Conservation (phyloP, 2,113 vertebrate species). For the Pandion haliaetus region DNA sequence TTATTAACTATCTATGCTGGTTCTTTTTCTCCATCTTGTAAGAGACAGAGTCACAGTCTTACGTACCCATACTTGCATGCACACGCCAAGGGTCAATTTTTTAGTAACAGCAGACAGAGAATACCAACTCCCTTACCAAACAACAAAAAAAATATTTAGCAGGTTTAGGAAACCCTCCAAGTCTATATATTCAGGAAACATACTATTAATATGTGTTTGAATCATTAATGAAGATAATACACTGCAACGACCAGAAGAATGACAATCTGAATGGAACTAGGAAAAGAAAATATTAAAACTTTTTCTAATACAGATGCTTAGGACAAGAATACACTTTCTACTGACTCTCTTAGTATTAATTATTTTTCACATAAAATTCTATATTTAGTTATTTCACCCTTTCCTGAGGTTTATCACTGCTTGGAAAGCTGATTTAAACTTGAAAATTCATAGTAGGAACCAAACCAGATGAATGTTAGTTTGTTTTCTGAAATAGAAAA, state of each 20-base stretch:
- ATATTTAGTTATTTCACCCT: background rate
- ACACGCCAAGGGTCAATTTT: background rate
- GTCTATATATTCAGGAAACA: background rate
- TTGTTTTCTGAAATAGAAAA: background rate
- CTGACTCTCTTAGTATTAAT: background rate
- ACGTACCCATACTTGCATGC: background rate
- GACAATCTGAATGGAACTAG: background rate
- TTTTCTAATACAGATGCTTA: background rate
- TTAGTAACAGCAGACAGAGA: background rate
- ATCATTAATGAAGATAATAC: background rate
- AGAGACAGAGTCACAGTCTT: background rate
- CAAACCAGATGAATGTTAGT: background rate
- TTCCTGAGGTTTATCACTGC: background rate
- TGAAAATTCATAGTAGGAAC: background rate
- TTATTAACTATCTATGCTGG: background rate
- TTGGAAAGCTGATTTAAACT: background rate
- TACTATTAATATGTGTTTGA: background rate
- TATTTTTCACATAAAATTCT: background rate
- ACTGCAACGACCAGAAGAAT: background rate
- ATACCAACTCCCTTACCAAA: background rate
- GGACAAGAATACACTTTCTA: background rate
- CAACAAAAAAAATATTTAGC: background rate
- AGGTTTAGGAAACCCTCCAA: background rate
- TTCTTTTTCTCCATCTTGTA: background rate
- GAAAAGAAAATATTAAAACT: background rate